phyloP scores from a whole-genome alignment of 1,140 invertebrate species.

The Drosophila ambigua region DNA sequence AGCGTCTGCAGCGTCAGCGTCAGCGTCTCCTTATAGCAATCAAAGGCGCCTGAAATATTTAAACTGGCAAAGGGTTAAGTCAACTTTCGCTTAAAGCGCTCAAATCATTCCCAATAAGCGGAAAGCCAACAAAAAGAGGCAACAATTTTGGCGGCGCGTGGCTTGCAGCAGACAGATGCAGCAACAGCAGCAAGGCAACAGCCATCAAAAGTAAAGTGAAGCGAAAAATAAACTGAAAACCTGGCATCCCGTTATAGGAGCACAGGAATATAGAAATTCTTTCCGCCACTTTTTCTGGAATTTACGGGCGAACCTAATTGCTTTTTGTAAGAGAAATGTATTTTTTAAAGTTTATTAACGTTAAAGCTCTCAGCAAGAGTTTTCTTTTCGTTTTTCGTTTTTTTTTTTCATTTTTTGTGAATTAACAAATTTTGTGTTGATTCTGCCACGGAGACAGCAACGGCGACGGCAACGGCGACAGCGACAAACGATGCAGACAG shows the following conservation, averaged over 20 bases:
- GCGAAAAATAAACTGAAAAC: background rate
- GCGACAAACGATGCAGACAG: slow-evolving; percentile 5
- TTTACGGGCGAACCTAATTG: background rate
- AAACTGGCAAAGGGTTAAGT: slow-evolving; percentile 21
- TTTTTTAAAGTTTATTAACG: no score
- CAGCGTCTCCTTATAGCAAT: slow-evolving; percentile 18
- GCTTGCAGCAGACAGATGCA: no score
- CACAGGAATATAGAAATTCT: no score
- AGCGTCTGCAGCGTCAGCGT: no score
- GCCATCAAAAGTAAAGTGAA: background rate
- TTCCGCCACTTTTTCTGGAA: no score
- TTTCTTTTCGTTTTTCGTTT: background rate
- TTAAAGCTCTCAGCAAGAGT: no score
- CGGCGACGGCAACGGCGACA: background rate
- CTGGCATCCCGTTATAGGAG: no score
- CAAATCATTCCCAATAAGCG: slow-evolving; percentile 50
- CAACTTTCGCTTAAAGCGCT: slow-evolving; percentile 38
- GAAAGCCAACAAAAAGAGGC: slow-evolving; percentile 7
- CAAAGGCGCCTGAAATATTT: slow-evolving; percentile 35
- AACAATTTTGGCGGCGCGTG: slow-evolving; percentile 19
- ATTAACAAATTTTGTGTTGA: slow-evolving; percentile 29
- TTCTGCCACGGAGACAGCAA: background rate
- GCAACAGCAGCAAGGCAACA: no score
- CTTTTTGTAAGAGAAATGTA: background rate
- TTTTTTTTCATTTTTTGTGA: slow-evolving; percentile 1